phyloP scores from a whole-genome alignment of 1,140 invertebrate species.

The Aphelinus certus region DNA sequence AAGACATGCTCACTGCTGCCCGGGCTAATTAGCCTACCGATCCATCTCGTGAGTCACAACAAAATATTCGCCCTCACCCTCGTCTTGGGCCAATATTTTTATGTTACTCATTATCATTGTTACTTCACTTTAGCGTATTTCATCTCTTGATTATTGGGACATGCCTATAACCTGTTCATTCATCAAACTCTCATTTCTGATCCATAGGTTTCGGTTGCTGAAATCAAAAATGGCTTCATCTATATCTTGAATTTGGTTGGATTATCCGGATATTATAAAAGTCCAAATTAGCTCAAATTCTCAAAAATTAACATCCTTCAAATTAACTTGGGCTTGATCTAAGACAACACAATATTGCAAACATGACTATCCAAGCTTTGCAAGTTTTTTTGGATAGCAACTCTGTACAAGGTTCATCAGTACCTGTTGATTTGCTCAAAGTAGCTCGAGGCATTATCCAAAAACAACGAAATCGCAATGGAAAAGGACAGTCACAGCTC shows the following conservation, averaged over 20 bases:
- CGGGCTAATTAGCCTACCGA: no score
- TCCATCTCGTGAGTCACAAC: no score
- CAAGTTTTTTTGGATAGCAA: slow-evolving; percentile 76
- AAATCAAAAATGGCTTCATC: slow-evolving; percentile 57
- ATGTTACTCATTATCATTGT: no score
- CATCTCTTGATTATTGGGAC: background rate
- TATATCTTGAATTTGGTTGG: slow-evolving; percentile 46
- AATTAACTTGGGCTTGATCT: no score
- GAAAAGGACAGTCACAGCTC: slow-evolving; percentile 60
- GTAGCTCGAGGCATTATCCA: slow-evolving; percentile 74
- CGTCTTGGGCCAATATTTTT: no score
- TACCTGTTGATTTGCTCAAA: slow-evolving; percentile 80
- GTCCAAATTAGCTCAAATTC: slow-evolving; percentile 9
- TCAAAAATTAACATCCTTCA: no score
- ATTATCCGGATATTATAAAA: slow-evolving; percentile 17
- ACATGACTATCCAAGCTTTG: slow-evolving; percentile 77
- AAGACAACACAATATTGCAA: slow-evolving; percentile 37
- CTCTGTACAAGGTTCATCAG: slow-evolving; percentile 73
- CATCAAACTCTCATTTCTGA: slow-evolving; percentile 24
- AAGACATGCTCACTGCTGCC: no score
- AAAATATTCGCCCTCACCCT: no score
- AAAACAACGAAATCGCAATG: slow-evolving; percentile 64
- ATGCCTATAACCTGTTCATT: slow-evolving; percentile 4
- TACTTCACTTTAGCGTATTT: no score
- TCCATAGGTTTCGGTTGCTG: slow-evolving; percentile 56